These are phyloP conservation scores for Notarius quadriscutis DNA, from an alignment of 2,113 vertebrate genomes.

Conservation along the genomic window DNA sequence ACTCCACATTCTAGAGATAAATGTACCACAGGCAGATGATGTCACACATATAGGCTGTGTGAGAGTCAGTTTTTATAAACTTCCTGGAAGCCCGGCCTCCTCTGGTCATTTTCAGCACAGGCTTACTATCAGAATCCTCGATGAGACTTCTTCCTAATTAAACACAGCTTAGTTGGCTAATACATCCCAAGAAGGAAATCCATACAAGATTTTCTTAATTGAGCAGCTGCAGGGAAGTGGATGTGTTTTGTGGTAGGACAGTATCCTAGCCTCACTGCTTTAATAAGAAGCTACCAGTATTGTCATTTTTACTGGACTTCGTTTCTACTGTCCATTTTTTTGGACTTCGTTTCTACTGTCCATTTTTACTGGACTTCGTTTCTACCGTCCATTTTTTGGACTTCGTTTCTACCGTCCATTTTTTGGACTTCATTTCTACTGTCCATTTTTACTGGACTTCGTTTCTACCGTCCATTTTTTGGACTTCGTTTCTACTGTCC, in stretches of 20 bases:
- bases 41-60: slow-evolving; percentile 38
- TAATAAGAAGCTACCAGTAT: neutral
- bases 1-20: slow-evolving; percentile 47
- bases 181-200: neutral
- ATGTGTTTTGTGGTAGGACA: neutral
- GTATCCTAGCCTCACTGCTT: neutral
- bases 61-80: slow-evolving; percentile 36
- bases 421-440: no score
- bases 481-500: no score
- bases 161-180: slow-evolving; percentile 1
- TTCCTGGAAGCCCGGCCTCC: slow-evolving; percentile 7
- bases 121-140: neutral
- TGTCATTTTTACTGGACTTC: neutral
- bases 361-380: no score
- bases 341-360: no score
- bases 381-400: no score
- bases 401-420: no score
- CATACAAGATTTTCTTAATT: neutral
- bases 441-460: no score
- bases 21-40: slow-evolving; percentile 41
- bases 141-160: slow-evolving; percentile 12
- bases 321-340: neutral
- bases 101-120: slow-evolving; percentile 7
- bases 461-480: no score
- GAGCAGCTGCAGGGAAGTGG: neutral